Evolutionary conservation across 2,113 vertebrate genomes (phyloP), one percentile per base, ranked within the genome.

Genomic region (Phyllostomus discolor): DNA sequence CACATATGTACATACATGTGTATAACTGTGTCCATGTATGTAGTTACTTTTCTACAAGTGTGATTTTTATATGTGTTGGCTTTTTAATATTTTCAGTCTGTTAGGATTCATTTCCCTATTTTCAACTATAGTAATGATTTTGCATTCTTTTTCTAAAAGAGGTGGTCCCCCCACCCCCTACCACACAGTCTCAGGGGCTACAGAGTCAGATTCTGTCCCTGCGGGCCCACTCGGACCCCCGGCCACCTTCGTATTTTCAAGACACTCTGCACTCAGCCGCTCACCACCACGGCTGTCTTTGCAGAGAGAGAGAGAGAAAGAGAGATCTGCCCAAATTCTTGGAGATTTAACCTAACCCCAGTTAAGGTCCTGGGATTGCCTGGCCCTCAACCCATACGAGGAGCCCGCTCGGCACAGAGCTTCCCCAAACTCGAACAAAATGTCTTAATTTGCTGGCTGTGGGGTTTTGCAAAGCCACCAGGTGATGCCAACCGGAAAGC

Each of bases 381-480:
- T 24, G 28, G 31, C 26, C 6, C 75, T n/a, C 11, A 38, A 57
- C 19, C 10, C 5, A 7, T 1, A 20, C 1, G 10, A 28, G 10
- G 31, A 78, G 16, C 14, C 16, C 9, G 26, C 31, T 67, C 19
- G 8, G 33, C 28, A 15, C 1, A 15, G 69, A 33, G 7, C 48
- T 33, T 57, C 52, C 16, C 20, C 4, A 43, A 15, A 26, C 16
- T 24, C 26, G 17, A 64, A 12, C 50, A 48, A 48, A 62, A 48
- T 20, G 48, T 31, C 35, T 2, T 2, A 15, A 10, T 20, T 26
- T 54, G 7, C 46, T 0, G 5, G 12, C 48, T 1, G 2, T 0
- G 16, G 48, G 10, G 28, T 52, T 84, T 59, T 17, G 20, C 38
- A 91, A 41, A 66, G 26, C 48, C 35, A 28, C 54, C 15, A 4